Percentiles rank a stretch among this genome's conserved stretches.
Conservation (phyloP, 2,797 vertebrate genomes). For the Halcyon chelicuti region DNA sequence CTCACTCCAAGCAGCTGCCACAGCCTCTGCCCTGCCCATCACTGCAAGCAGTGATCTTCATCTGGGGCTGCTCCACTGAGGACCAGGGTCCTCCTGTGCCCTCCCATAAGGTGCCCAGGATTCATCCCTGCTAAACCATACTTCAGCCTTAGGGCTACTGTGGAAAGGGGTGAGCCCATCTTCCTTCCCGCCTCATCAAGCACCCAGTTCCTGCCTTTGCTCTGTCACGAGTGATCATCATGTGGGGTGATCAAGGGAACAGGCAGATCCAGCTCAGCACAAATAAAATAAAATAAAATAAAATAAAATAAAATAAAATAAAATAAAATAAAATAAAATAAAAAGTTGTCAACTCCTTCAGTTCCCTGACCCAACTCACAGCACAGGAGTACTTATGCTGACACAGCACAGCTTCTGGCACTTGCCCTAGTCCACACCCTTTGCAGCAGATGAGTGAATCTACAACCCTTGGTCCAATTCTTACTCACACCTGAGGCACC, state of each 20-base stretch:
- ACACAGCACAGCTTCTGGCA: background rate
- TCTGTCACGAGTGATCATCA: background rate
- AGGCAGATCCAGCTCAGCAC: background rate
- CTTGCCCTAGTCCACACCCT: background rate
- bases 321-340: background rate
- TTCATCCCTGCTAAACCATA: background rate
- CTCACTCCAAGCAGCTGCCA: accelerated
- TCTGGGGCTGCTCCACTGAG: background rate
- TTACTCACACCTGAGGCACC: background rate
- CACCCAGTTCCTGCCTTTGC: accelerated
- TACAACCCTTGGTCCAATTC: background rate
- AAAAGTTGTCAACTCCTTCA: background rate
- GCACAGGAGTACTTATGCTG: background rate
- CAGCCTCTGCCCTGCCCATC: background rate
- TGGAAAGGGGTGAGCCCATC: background rate
- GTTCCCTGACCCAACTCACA: background rate
- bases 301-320: background rate
- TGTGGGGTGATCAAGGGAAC: background rate
- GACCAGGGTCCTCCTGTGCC: background rate
- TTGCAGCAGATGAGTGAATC: background rate
- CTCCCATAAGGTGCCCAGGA: background rate
- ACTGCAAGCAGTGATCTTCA: background rate
- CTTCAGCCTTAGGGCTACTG: background rate
- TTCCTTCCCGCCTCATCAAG: background rate
- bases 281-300: background rate